Conservation (phyloP, 2,113 vertebrate genomes). For the Coptodon bakossiorum region DNA sequence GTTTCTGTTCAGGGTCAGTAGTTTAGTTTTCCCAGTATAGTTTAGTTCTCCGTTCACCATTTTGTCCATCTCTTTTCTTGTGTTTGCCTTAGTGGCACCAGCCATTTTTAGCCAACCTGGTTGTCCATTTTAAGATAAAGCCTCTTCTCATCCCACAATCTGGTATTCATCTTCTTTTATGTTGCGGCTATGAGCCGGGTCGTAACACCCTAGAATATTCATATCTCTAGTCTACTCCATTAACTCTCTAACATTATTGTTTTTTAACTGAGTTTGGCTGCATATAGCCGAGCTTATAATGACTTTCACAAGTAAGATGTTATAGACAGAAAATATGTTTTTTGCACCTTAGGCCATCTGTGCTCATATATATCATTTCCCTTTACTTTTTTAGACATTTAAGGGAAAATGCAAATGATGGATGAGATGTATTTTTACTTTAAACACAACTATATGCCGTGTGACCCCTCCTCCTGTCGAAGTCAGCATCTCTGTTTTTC, state of each 20-base stretch:
- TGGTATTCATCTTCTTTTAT: too few species aligned
- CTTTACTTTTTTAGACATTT: not conserved
- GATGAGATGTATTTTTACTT: not conserved
- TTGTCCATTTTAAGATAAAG: too few species aligned
- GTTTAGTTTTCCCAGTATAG: too few species aligned
- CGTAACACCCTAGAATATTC: not conserved
- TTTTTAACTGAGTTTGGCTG: not conserved
- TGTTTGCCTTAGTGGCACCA: too few species aligned
- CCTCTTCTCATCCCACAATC: too few species aligned
- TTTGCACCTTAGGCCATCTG: not conserved
- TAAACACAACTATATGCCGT: not conserved
- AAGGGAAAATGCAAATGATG: not conserved
- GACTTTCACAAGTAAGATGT: not conserved
- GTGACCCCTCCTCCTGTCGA: not conserved
- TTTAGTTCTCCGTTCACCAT: too few species aligned
- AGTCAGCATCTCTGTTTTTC: not conserved
- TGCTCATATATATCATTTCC: not conserved
- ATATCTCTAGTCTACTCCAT: rapidly evolving
- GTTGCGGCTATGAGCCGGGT: too few species aligned
- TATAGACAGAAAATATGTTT: not conserved
- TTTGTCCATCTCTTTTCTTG: too few species aligned
- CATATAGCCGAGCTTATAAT: not conserved
- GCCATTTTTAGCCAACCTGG: too few species aligned
- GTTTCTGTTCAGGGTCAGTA: too few species aligned
- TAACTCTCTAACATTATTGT: not conserved